phyloP scores from a whole-genome alignment of 2,888 invertebrate species.

The Meteorus cinctellus region DNA sequence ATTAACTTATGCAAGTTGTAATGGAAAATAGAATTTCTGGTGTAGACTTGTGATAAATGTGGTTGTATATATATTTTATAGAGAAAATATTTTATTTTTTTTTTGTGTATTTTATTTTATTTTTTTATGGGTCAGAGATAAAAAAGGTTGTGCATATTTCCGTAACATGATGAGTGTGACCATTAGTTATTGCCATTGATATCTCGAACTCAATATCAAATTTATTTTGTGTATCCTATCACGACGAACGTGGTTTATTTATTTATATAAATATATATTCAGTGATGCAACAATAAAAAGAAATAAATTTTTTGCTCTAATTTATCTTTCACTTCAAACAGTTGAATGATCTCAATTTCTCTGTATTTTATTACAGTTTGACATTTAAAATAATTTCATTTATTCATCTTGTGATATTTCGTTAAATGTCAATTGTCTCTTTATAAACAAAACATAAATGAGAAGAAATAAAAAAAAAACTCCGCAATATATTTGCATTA shows the following conservation, averaged over 20 bases:
- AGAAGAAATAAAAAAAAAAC: neutral
- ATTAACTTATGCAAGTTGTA: too few relatives aligned
- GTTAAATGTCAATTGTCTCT: slow-evolving; percentile 6
- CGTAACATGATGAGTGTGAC: slow-evolving; percentile 4
- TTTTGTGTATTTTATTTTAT: neutral
- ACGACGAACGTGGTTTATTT: neutral
- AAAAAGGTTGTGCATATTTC: slow-evolving; percentile 3
- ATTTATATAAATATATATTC: neutral
- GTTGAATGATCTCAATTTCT: neutral
- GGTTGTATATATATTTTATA: neutral
- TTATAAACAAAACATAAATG: neutral
- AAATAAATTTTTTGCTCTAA: neutral
- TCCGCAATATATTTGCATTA: too few relatives aligned
- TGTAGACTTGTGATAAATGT: neutral
- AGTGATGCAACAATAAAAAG: neutral
- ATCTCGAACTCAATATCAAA: slow-evolving; percentile 6
- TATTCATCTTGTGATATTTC: neutral
- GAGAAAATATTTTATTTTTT: neutral
- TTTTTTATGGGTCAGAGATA: neutral
- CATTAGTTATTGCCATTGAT: slow-evolving; percentile 5
- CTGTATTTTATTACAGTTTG: neutral
- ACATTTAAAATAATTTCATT: neutral
- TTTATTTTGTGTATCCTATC: neutral
- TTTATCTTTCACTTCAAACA: neutral
- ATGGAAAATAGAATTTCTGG: too few relatives aligned